Percentiles rank a stretch among this genome's conserved stretches.
These are phyloP conservation scores for Progne subis DNA, from an alignment of 2,113 vertebrate species.

Conservation along the genomic window DNA sequence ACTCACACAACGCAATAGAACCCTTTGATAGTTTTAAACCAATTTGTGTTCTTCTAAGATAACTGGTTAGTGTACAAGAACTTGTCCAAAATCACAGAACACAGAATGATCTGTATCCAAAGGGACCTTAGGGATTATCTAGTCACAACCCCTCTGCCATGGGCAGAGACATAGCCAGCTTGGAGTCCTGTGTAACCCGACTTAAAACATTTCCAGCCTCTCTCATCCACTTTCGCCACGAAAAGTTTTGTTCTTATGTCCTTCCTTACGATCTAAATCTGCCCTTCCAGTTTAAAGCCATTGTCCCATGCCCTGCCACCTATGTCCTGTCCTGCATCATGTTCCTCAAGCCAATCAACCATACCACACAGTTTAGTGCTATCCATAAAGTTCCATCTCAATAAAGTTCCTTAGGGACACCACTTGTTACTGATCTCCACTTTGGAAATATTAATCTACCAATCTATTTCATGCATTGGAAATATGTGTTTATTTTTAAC, in stretches of 20 bases:
- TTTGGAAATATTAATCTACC: neutral
- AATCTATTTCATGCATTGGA: neutral
- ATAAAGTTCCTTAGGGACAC: neutral
- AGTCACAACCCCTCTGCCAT: no score
- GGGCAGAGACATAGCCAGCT: accelerated
- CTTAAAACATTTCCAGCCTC: neutral
- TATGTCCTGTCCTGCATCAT: no score
- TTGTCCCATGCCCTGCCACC: neutral
- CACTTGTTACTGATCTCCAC: neutral
- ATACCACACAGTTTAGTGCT: neutral
- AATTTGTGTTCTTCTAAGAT: neutral
- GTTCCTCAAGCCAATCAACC: neutral
- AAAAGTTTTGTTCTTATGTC: neutral
- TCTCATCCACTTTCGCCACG: accelerated
- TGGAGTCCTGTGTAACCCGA: neutral
- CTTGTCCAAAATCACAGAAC: neutral
- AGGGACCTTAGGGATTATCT: neutral
- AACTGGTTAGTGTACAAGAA: accelerated
- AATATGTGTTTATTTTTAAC: neutral
- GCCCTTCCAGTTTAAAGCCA: neutral
- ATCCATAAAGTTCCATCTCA: neutral
- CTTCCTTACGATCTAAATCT: neutral
- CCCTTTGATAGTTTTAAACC: neutral
- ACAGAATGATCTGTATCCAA: neutral
- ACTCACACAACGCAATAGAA: neutral